Evolutionary conservation across 2,113 vertebrate species (phyloP).

Genomic region (Lontra canadensis): DNA sequence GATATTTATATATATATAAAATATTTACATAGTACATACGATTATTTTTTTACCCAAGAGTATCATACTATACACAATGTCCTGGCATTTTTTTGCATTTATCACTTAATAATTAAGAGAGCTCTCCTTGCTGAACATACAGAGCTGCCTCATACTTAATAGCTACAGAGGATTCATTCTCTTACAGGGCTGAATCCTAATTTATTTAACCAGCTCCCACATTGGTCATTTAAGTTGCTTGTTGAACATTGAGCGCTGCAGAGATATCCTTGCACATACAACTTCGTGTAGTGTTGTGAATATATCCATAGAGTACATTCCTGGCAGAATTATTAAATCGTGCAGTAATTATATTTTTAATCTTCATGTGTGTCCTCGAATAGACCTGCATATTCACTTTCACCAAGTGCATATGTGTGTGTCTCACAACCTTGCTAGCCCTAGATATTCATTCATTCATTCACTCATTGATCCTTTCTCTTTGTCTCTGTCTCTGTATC

Average conservation of each 20-base stretch:
- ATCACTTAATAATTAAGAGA: neutral
- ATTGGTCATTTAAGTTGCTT: neutral
- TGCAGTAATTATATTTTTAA: neutral
- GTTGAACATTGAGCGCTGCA: no score
- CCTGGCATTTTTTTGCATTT: neutral
- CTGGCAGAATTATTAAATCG: neutral
- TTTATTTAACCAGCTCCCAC: neutral
- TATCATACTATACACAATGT: neutral
- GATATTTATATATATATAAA: neutral
- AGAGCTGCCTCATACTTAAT: neutral
- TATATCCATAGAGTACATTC: neutral
- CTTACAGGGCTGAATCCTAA: neutral
- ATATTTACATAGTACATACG: neutral
- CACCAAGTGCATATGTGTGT: neutral
- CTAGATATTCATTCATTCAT: neutral
- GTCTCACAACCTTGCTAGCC: neutral
- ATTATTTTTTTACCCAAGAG: neutral
- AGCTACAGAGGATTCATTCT: neutral
- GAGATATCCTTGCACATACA: neutral
- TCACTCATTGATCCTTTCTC: neutral
- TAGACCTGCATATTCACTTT: neutral
- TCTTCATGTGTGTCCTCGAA: neutral
- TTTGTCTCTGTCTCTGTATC: neutral
- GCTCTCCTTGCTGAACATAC: neutral
- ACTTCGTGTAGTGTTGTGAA: neutral